Evolutionary conservation across 2,113 vertebrate genomes (phyloP).

Genomic region (Gymnogyps californianus): DNA sequence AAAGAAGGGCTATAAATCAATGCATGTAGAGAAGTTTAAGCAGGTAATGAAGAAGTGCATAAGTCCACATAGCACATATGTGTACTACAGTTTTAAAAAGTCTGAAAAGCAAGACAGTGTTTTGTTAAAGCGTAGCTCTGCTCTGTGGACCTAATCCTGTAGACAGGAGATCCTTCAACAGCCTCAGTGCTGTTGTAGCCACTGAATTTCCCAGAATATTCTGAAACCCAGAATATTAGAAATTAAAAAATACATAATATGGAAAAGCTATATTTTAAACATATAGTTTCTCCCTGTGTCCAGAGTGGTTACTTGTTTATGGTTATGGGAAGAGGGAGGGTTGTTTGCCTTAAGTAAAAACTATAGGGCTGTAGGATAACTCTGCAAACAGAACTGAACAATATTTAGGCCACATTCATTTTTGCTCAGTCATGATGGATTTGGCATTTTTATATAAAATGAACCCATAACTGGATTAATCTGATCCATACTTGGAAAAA

Average conservation of each 20-base stretch:
- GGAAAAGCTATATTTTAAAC: neutral
- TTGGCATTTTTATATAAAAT: neutral
- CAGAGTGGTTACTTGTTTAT: neutral
- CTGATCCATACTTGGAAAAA: neutral
- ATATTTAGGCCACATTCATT: neutral
- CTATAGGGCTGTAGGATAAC: neutral
- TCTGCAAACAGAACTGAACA: neutral
- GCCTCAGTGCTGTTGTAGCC: no score
- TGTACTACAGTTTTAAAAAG: neutral
- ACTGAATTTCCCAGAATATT: neutral
- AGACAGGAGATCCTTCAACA: neutral
- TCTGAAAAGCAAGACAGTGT: neutral
- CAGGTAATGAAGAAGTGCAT: constrained; percentile 69
- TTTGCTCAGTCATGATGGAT: neutral
- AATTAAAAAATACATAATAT: neutral
- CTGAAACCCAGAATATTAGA: neutral
- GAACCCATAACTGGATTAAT: neutral
- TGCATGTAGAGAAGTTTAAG: constrained; percentile 69
- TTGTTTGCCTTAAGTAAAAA: neutral
- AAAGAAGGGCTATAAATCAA: constrained; percentile 51
- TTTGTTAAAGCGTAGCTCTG: neutral
- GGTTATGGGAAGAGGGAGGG: neutral
- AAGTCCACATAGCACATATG: constrained; percentile 57
- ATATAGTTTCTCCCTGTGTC: neutral
- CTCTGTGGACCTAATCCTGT: neutral